Evolutionary conservation across 2,797 vertebrate genomes (phyloP).

Genomic region (Thalassophryne amazonica): DNA sequence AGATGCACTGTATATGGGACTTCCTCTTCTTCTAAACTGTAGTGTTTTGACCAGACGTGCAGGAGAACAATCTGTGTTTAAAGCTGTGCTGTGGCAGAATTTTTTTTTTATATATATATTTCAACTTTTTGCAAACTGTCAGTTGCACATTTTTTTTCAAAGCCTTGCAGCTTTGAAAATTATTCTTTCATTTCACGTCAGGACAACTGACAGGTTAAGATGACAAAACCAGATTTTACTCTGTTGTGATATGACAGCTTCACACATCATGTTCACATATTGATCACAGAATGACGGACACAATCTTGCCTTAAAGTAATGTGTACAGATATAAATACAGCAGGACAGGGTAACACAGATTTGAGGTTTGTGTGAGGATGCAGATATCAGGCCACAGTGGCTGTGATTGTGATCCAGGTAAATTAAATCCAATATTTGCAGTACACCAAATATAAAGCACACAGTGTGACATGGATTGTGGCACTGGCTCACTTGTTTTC

Average conservation of each 20-base stretch:
- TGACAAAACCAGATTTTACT: background rate
- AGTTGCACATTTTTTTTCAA: slow-evolving; percentile 7
- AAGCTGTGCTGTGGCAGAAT: background rate
- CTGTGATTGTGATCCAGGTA: background rate
- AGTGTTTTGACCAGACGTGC: too few relatives aligned
- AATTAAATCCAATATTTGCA: background rate
- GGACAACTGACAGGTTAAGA: background rate
- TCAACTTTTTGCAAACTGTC: too few relatives aligned
- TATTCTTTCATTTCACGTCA: slow-evolving; percentile 1
- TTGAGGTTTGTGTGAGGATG: background rate
- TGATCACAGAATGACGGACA: background rate
- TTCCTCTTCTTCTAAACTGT: too few relatives aligned
- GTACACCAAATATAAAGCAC: background rate
- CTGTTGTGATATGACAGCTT: background rate
- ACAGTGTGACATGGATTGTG: background rate
- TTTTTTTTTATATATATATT: too few relatives aligned
- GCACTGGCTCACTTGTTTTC: slow-evolving; percentile 10
- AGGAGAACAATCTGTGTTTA: too few relatives aligned
- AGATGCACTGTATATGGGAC: too few relatives aligned
- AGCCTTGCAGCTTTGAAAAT: background rate
- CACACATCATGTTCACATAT: background rate
- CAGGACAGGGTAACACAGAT: background rate
- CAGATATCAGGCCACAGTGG: background rate
- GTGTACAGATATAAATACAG: slow-evolving; percentile 3
- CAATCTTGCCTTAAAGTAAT: background rate